Evolutionary conservation across 2,113 vertebrate species (phyloP), one percentile per base, ranked within the genome.

Genomic region (Haplochromis burtoni): DNA sequence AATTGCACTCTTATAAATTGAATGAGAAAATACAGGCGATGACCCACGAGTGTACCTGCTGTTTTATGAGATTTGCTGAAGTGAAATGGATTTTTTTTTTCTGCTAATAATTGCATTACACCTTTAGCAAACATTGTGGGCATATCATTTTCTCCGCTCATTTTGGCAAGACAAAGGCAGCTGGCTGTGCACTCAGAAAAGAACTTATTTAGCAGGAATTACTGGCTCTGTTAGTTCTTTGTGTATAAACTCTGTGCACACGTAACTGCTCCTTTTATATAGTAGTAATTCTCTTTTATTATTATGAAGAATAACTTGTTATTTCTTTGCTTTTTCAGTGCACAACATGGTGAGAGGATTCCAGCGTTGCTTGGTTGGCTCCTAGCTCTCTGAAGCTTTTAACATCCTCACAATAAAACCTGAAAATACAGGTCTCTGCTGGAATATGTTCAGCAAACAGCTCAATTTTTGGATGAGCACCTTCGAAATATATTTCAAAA

Each of bases 51-150:
- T 68, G 26, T 11, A 68, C 5, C 71, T 68, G 73, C 14, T n/a
- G 80, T 10, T 93, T 92, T 87, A 92, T 92, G 89, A 87, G 91
- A 87, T 95, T 91, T 89, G 35, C 86, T 14, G 33, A 66, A 82
- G 84, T 84, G 63, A 87, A 91, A 92, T 88, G 57, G 49, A 89
- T 85, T 94, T 83, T 83, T 66, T 42, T 51, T 49, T n/a, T 0
- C 24, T 54, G 84, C 45, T 73, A 26, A 42, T 93, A 91, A 94
- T 94, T 16, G 38, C 61, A 85, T 95, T 89, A 89, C 19, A 7
- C 16, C 33, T 87, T 82, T 71, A 78, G 81, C 80, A 71, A 91
- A 78, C 84, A 82, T 33, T 80, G 33, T 54, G 31, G 10, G 21
- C 10, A 73, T 38, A 54, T 21, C 68, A 53, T 90, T 86, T 29